phyloP scores from a whole-genome alignment of 2,888 invertebrate species.

The Limenitis camilla region DNA sequence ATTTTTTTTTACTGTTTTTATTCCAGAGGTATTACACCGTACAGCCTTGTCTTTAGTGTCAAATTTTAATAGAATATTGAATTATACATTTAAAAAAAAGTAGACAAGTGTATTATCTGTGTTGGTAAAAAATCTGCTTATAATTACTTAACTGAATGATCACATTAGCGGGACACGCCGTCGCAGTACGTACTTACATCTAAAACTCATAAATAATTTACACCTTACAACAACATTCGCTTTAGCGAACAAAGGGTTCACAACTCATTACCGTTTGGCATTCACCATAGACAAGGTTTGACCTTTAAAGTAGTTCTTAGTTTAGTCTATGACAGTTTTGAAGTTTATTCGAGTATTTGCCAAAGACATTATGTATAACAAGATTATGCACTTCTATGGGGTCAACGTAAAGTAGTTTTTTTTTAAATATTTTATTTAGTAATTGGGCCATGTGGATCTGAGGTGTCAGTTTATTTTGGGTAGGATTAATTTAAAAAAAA shows the following conservation, averaged over 20 bases:
- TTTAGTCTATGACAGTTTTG: neutral
- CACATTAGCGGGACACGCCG: slow-evolving; percentile 56
- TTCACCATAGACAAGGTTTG: slow-evolving; percentile 38
- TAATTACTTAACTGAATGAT: slow-evolving; percentile 43
- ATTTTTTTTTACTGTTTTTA: too few relatives aligned
- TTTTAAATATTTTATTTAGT: too few relatives aligned
- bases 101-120: neutral
- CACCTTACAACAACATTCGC: slow-evolving; percentile 47
- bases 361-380: neutral
- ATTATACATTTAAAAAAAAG: neutral
- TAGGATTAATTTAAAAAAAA: too few relatives aligned
- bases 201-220: slow-evolving; percentile 52
- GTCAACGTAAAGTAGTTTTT: too few relatives aligned
- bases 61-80: neutral
- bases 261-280: slow-evolving; percentile 56
- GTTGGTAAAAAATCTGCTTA: slow-evolving; percentile 20
- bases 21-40: too few relatives aligned
- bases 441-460: too few relatives aligned
- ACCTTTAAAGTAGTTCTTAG: slow-evolving; percentile 11
- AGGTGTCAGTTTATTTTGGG: too few relatives aligned
- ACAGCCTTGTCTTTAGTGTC: too few relatives aligned
- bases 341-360: slow-evolving; percentile 25
- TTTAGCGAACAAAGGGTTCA: slow-evolving; percentile 52
- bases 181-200: slow-evolving; percentile 36
- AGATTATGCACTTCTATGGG: too few relatives aligned